A percentile compares a stretch with the other conserved stretches of the same genome.
Conservation (phyloP, 2,888 invertebrate genomes). For the Drosophila longiperda region DNA sequence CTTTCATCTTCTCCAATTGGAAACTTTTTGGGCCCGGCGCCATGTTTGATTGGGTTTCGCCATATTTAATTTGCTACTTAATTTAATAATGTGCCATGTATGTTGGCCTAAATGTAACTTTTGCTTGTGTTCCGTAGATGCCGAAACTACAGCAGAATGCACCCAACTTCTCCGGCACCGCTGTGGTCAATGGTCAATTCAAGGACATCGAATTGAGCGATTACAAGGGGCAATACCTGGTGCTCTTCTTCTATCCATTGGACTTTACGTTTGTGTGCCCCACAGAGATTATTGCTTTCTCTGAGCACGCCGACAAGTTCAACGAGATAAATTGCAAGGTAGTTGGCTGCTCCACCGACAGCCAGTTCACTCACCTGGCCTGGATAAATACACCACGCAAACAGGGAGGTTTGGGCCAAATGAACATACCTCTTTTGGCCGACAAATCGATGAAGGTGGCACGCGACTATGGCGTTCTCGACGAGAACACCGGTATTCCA, state of each 20-base stretch:
- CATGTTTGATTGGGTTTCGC: conserved; percentile 38
- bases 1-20: conserved; percentile 29
- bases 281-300: conserved; percentile 99
- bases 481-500: conserved; percentile 96
- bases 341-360: conserved; percentile 97
- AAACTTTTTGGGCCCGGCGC: conserved; percentile 37
- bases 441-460: conserved; percentile 96
- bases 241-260: conserved; percentile 96
- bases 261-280: conserved; percentile 96
- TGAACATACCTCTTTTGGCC: conserved; percentile 97
- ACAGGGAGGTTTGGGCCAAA: conserved; percentile 96
- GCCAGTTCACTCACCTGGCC: conserved; percentile 98
- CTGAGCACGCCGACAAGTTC: conserved; percentile 94
- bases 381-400: conserved; percentile 98
- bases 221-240: conserved; percentile 94
- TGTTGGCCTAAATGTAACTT: conserved; percentile 17
- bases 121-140: conserved; percentile 67
- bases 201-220: conserved; percentile 91
- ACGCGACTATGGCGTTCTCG: conserved; percentile 94
- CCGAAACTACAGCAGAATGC: conserved; percentile 87
- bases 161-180: conserved; percentile 90
- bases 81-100: not conserved
- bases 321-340: conserved; percentile 93
- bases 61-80: conserved; percentile 24
- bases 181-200: conserved; percentile 93